A percentile compares a stretch with the other conserved stretches of the same genome.
Conservation (phyloP, 2,888 invertebrate genomes). For the Catocala fraxini region DNA sequence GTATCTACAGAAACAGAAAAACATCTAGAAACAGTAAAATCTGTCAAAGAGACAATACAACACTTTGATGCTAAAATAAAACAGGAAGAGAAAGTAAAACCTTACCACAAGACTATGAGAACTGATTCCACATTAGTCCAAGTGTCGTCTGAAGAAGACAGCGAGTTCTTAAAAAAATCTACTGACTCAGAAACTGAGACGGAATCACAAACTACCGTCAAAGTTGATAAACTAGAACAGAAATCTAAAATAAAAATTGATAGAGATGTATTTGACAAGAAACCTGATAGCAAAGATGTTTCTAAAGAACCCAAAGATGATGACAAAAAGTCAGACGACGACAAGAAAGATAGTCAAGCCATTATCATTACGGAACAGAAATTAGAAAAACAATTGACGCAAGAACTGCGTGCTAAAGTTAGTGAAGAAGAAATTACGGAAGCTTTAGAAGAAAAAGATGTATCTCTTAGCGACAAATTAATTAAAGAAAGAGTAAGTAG, state of each 20-base stretch:
- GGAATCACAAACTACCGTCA: conserved; percentile 84
- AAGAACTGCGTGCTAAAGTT: conserved; percentile 69
- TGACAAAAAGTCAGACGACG: conserved; percentile 58
- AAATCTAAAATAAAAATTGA: conserved; percentile 63
- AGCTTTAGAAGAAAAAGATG: conserved; percentile 74
- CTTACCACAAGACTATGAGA: conserved; percentile 77
- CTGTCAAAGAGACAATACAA: conserved; percentile 82
- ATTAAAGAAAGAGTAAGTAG: conserved; percentile 68
- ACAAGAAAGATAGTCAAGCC: conserved; percentile 62
- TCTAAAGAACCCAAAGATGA: conserved; percentile 62
- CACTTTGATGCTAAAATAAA: conserved; percentile 80
- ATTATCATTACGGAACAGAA: conserved; percentile 59
- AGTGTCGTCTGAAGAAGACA: conserved; percentile 85
- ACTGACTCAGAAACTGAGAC: conserved; percentile 86
- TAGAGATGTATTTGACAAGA: conserved; percentile 60
- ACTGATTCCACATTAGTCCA: conserved; percentile 86
- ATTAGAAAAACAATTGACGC: conserved; percentile 69
- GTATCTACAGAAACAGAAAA: conserved; percentile 66
- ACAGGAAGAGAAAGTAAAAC: conserved; percentile 73
- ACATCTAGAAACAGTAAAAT: conserved; percentile 72
- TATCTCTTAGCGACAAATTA: conserved; percentile 63
- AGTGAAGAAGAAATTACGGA: conserved; percentile 76
- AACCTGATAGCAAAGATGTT: conserved; percentile 55
- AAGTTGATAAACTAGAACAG: conserved; percentile 72
- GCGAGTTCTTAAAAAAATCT: conserved; percentile 84